phyloP scores from a whole-genome alignment of 1,140 invertebrate species.

The Orius insidiosus region DNA sequence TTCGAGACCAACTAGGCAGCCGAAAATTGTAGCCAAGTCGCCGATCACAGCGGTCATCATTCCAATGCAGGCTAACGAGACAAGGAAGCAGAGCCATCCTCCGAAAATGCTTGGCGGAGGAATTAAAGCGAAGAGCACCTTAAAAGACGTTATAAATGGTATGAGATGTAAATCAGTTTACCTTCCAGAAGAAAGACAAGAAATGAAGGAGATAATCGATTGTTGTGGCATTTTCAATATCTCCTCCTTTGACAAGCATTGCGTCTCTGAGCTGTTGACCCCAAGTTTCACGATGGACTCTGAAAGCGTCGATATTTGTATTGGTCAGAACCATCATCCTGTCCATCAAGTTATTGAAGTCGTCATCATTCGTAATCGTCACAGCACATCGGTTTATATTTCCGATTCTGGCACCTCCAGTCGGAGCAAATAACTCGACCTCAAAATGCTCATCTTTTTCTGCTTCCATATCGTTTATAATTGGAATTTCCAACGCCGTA shows the following conservation, averaged over 20 bases:
- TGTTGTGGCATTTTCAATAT: slow-evolving; percentile 35
- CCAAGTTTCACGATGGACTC: slow-evolving; percentile 37
- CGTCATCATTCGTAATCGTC: slow-evolving; percentile 50
- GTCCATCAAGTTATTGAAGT: slow-evolving; percentile 40
- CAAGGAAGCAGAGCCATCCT: slow-evolving; percentile 42
- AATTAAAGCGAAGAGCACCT: slow-evolving; percentile 39
- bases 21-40: slow-evolving; percentile 45
- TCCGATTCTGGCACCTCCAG: slow-evolving; percentile 37
- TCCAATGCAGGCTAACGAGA: slow-evolving; percentile 37
- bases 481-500: slow-evolving; percentile 34
- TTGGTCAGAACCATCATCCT: slow-evolving; percentile 37
- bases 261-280: slow-evolving; percentile 37
- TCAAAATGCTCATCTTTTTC: slow-evolving; percentile 51
- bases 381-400: slow-evolving; percentile 37
- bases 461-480: slow-evolving; percentile 40
- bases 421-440: slow-evolving; percentile 34
- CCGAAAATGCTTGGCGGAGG: slow-evolving; percentile 37
- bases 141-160: too few relatives aligned
- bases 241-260: slow-evolving; percentile 46
- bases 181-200: slow-evolving; percentile 94
- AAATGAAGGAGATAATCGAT: slow-evolving; percentile 90
- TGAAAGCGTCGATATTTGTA: slow-evolving; percentile 36
- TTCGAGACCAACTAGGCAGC: slow-evolving; percentile 38
- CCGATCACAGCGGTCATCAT: slow-evolving; percentile 41
- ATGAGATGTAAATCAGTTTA: slow-evolving; percentile 30